Evolutionary conservation across 2,888 invertebrate species (phyloP).

Genomic region (Alloplasta piceator): DNA sequence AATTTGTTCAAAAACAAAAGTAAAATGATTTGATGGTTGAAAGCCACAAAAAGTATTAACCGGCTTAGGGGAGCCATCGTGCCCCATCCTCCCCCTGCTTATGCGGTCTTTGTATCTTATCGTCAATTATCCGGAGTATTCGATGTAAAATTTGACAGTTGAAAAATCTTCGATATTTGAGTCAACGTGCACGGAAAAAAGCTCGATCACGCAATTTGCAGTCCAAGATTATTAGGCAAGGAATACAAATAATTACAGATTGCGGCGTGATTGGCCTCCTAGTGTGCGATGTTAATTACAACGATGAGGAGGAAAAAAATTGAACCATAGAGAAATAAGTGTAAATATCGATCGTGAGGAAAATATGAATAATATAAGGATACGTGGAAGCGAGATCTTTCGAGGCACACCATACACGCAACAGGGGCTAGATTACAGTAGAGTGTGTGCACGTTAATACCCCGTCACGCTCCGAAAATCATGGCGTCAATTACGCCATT

Average conservation of each 20-base stretch:
- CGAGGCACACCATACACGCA: conserved; percentile 13
- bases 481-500: conserved; percentile 75
- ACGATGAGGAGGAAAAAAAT: conserved; percentile 21
- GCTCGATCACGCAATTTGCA: neutral
- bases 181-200: neutral
- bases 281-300: conserved; percentile 27
- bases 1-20: too few relatives aligned
- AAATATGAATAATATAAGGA: conserved; percentile 43
- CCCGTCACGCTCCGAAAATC: conserved; percentile 76
- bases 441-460: conserved; percentile 27
- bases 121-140: too few relatives aligned
- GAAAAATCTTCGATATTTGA: neutral
- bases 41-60: too few relatives aligned
- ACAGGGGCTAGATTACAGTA: conserved; percentile 8
- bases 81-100: too few relatives aligned
- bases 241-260: conserved; percentile 5
- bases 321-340: conserved; percentile 10
- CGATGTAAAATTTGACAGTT: too few relatives aligned
- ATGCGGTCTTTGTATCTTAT: too few relatives aligned
- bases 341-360: conserved; percentile 40
- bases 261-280: conserved; percentile 12
- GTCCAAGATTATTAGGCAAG: neutral
- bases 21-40: too few relatives aligned
- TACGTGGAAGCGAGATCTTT: conserved; percentile 37
- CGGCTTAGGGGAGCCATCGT: too few relatives aligned